Evolutionary conservation across 2,113 vertebrate species (phyloP).

Genomic region (Isurus oxyrinchus): DNA sequence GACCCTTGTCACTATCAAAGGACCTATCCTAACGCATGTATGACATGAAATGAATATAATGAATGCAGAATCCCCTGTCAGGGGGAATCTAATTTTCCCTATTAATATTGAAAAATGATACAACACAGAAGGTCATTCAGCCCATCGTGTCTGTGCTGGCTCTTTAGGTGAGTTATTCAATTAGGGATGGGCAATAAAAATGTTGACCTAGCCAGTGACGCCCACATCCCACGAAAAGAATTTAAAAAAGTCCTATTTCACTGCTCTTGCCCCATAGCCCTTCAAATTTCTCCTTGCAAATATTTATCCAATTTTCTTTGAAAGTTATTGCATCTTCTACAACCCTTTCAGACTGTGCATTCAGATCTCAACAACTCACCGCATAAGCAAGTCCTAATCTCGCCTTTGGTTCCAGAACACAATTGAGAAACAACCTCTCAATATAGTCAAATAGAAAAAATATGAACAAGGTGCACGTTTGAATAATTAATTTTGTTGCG

Average conservation of each 20-base stretch:
- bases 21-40: neutral
- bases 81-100: neutral
- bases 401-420: neutral
- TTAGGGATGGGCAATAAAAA: neutral
- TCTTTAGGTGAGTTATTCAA: neutral
- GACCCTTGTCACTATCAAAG: neutral
- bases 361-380: neutral
- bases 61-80: neutral
- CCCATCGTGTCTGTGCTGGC: neutral
- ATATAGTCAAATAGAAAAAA: neutral
- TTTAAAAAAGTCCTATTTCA: neutral
- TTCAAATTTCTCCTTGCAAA: neutral
- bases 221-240: too few relatives aligned
- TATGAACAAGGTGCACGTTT: neutral
- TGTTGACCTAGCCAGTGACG: too few relatives aligned
- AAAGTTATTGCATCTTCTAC: neutral
- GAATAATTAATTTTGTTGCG: neutral
- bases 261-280: neutral
- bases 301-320: neutral
- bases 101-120: neutral
- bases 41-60: neutral
- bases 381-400: neutral
- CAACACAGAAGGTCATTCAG: neutral
- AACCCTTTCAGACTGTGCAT: neutral
- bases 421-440: neutral